These are phyloP conservation scores for Sphenodon punctatus DNA, from an alignment of 2,797 vertebrate species.

Conservation along the genomic window DNA sequence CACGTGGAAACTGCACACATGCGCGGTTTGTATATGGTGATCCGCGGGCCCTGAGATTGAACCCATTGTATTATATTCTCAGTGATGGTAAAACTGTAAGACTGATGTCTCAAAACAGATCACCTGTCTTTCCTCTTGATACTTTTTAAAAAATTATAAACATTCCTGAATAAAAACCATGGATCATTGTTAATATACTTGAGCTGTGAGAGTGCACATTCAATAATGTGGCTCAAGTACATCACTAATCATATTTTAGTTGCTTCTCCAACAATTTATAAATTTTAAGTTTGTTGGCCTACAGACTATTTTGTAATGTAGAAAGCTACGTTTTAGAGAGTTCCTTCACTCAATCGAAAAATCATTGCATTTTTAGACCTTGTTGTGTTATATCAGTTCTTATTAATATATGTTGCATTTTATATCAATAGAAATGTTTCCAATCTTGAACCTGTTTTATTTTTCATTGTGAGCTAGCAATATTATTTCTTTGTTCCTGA, in stretches of 20 bases:
- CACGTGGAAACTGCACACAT: too few relatives aligned
- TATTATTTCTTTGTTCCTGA: slow-evolving; percentile 4
- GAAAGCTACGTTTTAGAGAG: not conserved
- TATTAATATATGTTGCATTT: not conserved
- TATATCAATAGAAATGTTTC: slow-evolving; percentile 6
- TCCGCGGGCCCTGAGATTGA: too few relatives aligned
- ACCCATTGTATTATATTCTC: slow-evolving; percentile 60
- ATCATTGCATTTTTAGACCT: not conserved
- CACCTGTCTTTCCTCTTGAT: not conserved
- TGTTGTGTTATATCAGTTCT: not conserved
- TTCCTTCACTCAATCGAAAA: not conserved
- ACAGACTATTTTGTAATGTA: not conserved
- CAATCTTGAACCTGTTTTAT: slow-evolving; percentile 10
- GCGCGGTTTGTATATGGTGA: too few relatives aligned
- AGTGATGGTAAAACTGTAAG: slow-evolving; percentile 48
- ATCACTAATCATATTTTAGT: not conserved
- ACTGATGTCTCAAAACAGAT: slow-evolving; percentile 40
- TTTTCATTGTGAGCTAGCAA: not conserved
- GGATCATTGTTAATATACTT: not conserved
- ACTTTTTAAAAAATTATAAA: slow-evolving; percentile 5
- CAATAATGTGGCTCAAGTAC: not conserved
- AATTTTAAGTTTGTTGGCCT: not conserved
- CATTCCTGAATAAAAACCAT: not conserved
- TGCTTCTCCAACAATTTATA: slow-evolving; percentile 6
- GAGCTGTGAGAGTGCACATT: slow-evolving; percentile 18